Base-by-base conservation (phyloP, 2,113 vertebrate species). In the Rhea pennata region DNA sequence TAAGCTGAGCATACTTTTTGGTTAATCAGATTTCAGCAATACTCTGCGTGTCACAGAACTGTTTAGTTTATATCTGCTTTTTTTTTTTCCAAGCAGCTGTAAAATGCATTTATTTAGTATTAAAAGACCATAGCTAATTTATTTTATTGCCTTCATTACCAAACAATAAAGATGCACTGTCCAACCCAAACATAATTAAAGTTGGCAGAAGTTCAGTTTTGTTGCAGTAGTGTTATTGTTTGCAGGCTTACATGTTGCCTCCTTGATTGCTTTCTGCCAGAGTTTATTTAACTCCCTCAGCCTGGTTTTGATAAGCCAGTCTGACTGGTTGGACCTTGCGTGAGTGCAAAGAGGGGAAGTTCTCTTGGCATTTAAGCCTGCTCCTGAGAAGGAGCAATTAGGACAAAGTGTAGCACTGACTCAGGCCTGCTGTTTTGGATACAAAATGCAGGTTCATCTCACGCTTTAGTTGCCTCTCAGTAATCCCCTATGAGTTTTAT, bases 211-310 rank as follows among this genome's bases (percentile, higher is more conserved):
- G 64, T 98, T 98, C 98, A 98, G 95, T 67, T 85, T 53, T 82
- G 67, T 67, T 96, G 95, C 83, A 83, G 84, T 36, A 56, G 9
- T 70, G 90, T 96, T 96, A 88, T 92, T 97, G 89, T 97, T 96
- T 67, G 81, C 44, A 85, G 56, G 40, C 95, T 93, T 88, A 95
- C 96, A 90, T 33, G 2, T 95, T 50, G 23, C 95, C 96, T 97
- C 98, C 98, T 97, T 94, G 97, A 95, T 95, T 97, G 97, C 96
- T 97, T 97, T 98, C 97, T 98, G 97, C 96, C 93, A 97, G 97
- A 98, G 98, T 98, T 98, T 98, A 96, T 98, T 98, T 98, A 98
- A 98, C 97, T 87, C 86, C 90, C 58, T 90, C 90, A 56, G 97
- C 96, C 94, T 94, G 95, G 95, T 98, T 97, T 70, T 90, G 96